Evolutionary conservation across 2,888 invertebrate species (phyloP).

Genomic region (Agrotis puta): DNA sequence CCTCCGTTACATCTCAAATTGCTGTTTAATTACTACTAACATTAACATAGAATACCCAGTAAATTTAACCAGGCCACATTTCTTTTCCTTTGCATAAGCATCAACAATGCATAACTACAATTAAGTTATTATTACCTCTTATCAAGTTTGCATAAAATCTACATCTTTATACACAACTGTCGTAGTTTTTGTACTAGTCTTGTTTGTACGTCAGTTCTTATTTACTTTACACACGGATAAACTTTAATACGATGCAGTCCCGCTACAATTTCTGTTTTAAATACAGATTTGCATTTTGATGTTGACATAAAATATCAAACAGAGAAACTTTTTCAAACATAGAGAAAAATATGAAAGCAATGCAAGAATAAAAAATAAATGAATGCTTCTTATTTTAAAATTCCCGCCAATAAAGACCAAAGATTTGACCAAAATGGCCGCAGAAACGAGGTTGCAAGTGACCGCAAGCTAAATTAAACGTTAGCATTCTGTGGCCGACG

Average conservation of each 20-base stretch:
- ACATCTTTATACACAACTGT: slow-evolving; percentile 35
- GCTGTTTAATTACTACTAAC: not conserved
- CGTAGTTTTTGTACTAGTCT: slow-evolving; percentile 14
- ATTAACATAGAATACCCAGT: not conserved
- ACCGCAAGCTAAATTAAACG: slow-evolving; percentile 80
- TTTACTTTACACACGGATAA: slow-evolving; percentile 50
- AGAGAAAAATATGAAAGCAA: not conserved
- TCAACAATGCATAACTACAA: slow-evolving; percentile 11
- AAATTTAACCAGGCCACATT: not conserved
- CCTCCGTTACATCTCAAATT: too few species aligned
- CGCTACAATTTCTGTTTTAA: slow-evolving; percentile 24
- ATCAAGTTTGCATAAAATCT: slow-evolving; percentile 32
- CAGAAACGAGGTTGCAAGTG: slow-evolving; percentile 72
- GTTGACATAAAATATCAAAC: slow-evolving; percentile 9
- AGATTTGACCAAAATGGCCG: slow-evolving; percentile 67
- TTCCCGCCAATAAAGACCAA: slow-evolving; percentile 37
- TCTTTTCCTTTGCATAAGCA: not conserved
- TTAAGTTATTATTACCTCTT: slow-evolving; percentile 20
- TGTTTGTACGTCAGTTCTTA: slow-evolving; percentile 17
- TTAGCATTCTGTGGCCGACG: slow-evolving; percentile 75
- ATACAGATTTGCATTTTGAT: slow-evolving; percentile 41
- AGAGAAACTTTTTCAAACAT: not conserved
- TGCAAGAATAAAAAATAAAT: not conserved
- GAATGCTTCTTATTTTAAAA: slow-evolving; percentile 34
- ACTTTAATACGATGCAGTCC: slow-evolving; percentile 25